Percentiles rank a stretch among this genome's conserved stretches.
phyloP scores from a whole-genome alignment of 2,888 invertebrate species.

The Crepidodera aurea region DNA sequence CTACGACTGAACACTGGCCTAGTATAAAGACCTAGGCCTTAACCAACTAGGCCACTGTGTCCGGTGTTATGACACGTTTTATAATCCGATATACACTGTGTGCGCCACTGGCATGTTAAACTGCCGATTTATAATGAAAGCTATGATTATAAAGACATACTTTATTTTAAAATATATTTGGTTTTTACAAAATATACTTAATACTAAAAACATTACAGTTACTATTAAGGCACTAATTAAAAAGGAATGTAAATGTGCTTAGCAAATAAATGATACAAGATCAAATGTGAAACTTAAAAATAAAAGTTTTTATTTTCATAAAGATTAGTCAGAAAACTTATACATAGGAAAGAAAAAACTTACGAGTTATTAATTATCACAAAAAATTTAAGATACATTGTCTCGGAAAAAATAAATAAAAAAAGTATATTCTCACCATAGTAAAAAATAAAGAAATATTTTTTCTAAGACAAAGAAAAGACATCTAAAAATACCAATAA shows the following conservation, averaged over 20 bases:
- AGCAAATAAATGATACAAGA: conserved; percentile 30
- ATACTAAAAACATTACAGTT: conserved; percentile 37
- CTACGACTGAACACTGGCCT: no score
- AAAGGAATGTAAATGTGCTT: conserved; percentile 40
- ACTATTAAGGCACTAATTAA: conserved; percentile 41
- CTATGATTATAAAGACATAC: no score
- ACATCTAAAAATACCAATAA: not conserved
- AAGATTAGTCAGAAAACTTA: not conserved
- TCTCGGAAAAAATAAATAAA: conserved; percentile 29
- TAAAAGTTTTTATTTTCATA: no score
- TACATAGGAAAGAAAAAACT: conserved; percentile 23
- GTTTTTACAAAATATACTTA: conserved; percentile 38
- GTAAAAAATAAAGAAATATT: conserved; percentile 23
- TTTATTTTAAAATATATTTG: conserved; percentile 39
- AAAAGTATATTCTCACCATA: conserved; percentile 27
- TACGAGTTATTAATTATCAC: conserved; percentile 35
- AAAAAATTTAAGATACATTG: conserved; percentile 24
- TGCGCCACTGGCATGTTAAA: no score
- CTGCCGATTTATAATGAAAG: no score
- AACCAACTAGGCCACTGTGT: no score
- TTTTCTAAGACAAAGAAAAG: not conserved
- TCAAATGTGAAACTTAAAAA: conserved; percentile 20
- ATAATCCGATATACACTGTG: no score
- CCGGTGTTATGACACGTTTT: no score
- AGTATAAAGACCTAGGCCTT: no score